Evolutionary conservation across 1,140 invertebrate genomes (phyloP), one percentile per base, ranked within the genome.

Genomic region (Zaprionus ghesquierei): DNA sequence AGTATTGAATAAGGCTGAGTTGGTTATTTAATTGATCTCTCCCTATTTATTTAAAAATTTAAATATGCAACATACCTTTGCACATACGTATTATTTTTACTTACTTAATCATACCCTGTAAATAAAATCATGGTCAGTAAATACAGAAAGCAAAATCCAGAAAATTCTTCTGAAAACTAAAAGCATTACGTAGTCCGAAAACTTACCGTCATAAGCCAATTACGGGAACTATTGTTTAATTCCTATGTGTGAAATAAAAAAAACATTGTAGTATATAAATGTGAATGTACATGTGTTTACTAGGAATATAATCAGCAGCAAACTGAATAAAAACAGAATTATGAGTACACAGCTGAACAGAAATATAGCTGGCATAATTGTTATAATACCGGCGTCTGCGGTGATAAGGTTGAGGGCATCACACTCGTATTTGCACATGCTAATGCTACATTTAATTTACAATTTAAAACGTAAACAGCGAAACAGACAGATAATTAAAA

Each of bases 341-440:
- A 22, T 44, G 55, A 54, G 55, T 59, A 54, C 49, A 66, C 69
- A 72, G 63, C 63, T 66, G 62, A 27, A 56, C n/a, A n/a, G n/a
- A 51, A 59, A 41, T 23, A 25, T 29, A 33, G 29, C 35, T 46
- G 49, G 18, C 49, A 18, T 49, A 46, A 49, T 51, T 25, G 35
- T 15, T 22, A 51, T 29, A 54, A 41, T 22, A 35, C 25, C 6
- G 33, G 33, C 12, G 59, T 23, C 33, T 8, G 18, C 10, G 22
- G 6, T 63, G 44, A 74, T 69, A 70, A 70, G 65, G 38, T 31
- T 23, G 54, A 23, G 22, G 41, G 35, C 44, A 31, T 35, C 49
- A 25, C 22, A 38, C 27, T 53, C 50, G 33, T 25, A 20, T 49
- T 13, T 50, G 22, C 15, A 20, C 5, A 62, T 44, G 59, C 20